phyloP scores from a whole-genome alignment of 2,113 vertebrate genomes.

The Phylloscopus trochiloides region DNA sequence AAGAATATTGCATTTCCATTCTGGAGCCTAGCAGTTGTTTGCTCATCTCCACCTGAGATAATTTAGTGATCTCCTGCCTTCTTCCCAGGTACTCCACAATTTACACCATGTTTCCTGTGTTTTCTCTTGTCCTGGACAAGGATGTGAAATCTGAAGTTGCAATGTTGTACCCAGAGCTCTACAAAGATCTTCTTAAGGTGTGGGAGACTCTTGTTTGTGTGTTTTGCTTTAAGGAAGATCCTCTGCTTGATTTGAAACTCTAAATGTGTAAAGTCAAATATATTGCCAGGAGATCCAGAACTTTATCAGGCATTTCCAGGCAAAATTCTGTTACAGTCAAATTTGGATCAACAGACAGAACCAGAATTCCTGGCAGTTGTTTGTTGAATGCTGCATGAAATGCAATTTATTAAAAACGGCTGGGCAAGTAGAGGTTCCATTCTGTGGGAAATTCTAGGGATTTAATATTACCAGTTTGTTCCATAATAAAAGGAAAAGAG shows the following conservation, averaged over 20 bases:
- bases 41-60: background rate
- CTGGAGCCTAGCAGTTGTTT: background rate
- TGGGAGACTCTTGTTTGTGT: background rate
- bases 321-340: background rate
- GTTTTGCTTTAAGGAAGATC: background rate
- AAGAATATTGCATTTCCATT: background rate
- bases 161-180: slow-evolving; percentile 96
- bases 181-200: slow-evolving; percentile 97
- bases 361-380: background rate
- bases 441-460: slow-evolving; percentile 36
- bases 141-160: slow-evolving; percentile 97
- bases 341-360: background rate
- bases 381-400: slow-evolving; percentile 14
- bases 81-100: slow-evolving; percentile 89
- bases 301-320: background rate
- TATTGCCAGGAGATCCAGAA: background rate
- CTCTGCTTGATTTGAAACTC: background rate
- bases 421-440: slow-evolving; percentile 23
- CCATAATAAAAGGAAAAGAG: slow-evolving; percentile 33
- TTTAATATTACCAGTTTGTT: slow-evolving; percentile 24
- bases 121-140: slow-evolving; percentile 96
- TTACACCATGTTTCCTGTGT: slow-evolving; percentile 98
- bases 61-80: background rate
- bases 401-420: slow-evolving; percentile 32
- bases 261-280: background rate